Evolutionary conservation across 2,888 invertebrate genomes (phyloP), one percentile per base, ranked within the genome.

Genomic region (Dendrolimus pini): DNA sequence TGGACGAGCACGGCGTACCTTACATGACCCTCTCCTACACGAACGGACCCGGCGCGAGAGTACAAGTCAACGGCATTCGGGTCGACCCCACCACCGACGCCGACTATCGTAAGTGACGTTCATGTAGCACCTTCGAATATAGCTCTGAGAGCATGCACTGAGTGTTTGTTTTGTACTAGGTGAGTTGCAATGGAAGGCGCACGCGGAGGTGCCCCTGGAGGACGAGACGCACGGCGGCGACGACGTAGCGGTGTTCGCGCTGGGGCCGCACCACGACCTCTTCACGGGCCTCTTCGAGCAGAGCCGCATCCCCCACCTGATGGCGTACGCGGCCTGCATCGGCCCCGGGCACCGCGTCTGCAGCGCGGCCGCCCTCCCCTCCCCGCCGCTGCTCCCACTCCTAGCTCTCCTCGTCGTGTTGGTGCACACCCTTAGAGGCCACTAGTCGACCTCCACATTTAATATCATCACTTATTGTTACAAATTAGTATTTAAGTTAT

Each of bases 201-300:
- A 84, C 65, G 85, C 92, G 0, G 89, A 93, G 0, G 89, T 91
- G 1, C 94, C 94, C 0, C 77, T 93, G 55, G 67, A 66, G 0
- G 83, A 86, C 55, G 95, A 95, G 74, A 95, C 95, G 9, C 95
- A 95, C 79, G 95, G 94, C 6, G 95, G 95, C 0, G 96, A 96
- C 66, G 96, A 96, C 87, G 96, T 96, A 41, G 92, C 92, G 0
- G 93, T 96, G 55, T 95, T 93, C 82, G 93, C 93, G 65, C 80
- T 81, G 54, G 96, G 94, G 56, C 95, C 95, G 7, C 94, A 93
- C 89, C 92, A 95, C 54, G 94, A 94, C 77, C 85, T 96, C 59
- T 95, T 96, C 80, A 91, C 94, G 12, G 96, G 96, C 2, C 92
- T 93, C 54, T 94, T 94, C 77, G 96, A 97, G 75, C 95, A 97